phyloP scores from a whole-genome alignment of 2,888 invertebrate genomes.

The Cacoxenus indagator region DNA sequence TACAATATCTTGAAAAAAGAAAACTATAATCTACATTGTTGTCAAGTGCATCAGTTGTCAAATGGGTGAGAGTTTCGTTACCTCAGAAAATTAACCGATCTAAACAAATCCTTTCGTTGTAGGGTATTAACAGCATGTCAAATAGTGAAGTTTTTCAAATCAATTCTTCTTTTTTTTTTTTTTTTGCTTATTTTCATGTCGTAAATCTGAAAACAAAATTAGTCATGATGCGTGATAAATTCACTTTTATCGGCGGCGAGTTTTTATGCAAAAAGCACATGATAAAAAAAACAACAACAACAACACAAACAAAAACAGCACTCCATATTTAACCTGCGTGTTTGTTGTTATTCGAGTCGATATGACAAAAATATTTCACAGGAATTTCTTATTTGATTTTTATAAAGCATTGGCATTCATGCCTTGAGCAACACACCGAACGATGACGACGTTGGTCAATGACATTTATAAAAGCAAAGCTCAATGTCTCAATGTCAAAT shows the following conservation, averaged over 20 bases:
- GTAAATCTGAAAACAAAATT: slow-evolving; percentile 51
- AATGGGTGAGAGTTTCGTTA: no score
- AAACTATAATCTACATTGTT: no score
- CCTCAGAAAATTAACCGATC: no score
- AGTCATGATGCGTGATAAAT: slow-evolving; percentile 62
- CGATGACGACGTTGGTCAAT: not conserved
- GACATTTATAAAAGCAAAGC: slow-evolving; percentile 16
- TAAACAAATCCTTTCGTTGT: no score
- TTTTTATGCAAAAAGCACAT: slow-evolving; percentile 34
- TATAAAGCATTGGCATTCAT: slow-evolving; percentile 30
- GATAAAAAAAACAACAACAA: no score
- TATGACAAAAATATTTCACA: slow-evolving; percentile 1
- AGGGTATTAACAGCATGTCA: no score
- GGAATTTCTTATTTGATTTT: slow-evolving; percentile 2
- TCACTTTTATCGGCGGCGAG: slow-evolving; percentile 43
- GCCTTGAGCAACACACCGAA: not conserved
- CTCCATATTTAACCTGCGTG: slow-evolving; percentile 49
- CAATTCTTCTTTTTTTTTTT: slow-evolving; percentile 26
- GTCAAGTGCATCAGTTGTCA: no score
- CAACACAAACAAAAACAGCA: no score
- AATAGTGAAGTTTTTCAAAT: no score
- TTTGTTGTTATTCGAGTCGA: not conserved
- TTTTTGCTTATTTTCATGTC: slow-evolving; percentile 39
- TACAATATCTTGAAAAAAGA: no score
- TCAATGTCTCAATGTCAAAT: slow-evolving; percentile 51